Conservation (phyloP, 2,113 vertebrate genomes). For the Scomber colias region DNA sequence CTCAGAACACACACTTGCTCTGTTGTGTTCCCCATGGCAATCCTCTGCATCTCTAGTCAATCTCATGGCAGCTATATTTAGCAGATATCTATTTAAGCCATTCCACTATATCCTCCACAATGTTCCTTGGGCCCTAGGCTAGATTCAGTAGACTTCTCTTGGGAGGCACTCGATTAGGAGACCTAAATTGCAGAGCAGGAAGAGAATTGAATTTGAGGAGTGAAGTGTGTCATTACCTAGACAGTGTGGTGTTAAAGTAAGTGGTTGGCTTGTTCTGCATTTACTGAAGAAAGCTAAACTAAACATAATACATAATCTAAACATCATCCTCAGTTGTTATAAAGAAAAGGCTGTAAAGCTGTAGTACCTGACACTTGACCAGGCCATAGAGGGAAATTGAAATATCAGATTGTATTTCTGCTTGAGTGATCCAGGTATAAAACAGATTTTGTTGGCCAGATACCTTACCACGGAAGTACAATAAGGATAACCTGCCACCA, state of each 20-base stretch:
- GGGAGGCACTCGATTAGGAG: constrained; percentile 82
- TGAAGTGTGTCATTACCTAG: constrained; percentile 80
- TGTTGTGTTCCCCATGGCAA: constrained; percentile 45
- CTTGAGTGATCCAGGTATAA: background rate
- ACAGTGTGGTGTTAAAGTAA: constrained; percentile 38
- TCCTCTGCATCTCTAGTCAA: constrained; percentile 64
- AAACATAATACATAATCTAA: constrained; percentile 8
- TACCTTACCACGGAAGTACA: background rate
- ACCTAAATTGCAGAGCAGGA: constrained; percentile 80
- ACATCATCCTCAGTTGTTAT: background rate
- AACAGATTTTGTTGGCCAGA: background rate
- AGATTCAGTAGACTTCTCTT: constrained; percentile 76
- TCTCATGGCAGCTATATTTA: constrained; percentile 82
- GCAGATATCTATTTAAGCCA: constrained; percentile 80
- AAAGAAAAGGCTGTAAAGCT: constrained; percentile 9
- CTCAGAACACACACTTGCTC: constrained; percentile 34
- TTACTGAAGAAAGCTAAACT: constrained; percentile 26
- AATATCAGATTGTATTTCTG: constrained; percentile 24
- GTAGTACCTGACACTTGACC: constrained; percentile 9
- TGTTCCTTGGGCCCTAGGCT: constrained; percentile 79
- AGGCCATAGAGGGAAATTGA: constrained; percentile 1
- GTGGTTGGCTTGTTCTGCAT: constrained; percentile 20
- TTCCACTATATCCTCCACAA: constrained; percentile 79
- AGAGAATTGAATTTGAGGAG: constrained; percentile 75
- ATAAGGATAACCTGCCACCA: background rate